Evolutionary conservation across 2,888 invertebrate genomes (phyloP).

Genomic region (Acanthopleura granulata): DNA sequence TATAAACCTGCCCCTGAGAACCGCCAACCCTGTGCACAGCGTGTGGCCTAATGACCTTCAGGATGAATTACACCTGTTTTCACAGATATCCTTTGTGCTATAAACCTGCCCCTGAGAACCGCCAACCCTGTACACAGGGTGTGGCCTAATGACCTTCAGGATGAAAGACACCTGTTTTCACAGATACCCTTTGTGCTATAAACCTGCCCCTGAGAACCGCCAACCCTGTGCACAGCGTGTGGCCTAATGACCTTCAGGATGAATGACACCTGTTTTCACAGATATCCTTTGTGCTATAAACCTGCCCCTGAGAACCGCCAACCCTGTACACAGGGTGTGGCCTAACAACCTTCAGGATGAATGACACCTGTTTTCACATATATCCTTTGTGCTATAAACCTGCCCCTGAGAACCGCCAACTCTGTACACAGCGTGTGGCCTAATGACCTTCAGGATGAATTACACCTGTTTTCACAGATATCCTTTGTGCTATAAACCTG

Average conservation of each 20-base stretch:
- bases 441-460: constrained; percentile 78
- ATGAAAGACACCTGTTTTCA: constrained; percentile 95
- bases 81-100: constrained; percentile 97
- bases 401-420: constrained; percentile 94
- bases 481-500: constrained; percentile 94
- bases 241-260: constrained; percentile 86
- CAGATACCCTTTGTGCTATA: constrained; percentile 97
- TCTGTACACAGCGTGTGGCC: constrained; percentile 98
- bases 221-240: constrained; percentile 94
- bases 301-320: constrained; percentile 96
- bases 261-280: constrained; percentile 83
- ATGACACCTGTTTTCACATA: constrained; percentile 91
- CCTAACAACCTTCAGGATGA: constrained; percentile 76
- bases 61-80: constrained; percentile 94
- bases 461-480: constrained; percentile 94
- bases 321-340: constrained; percentile 94
- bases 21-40: constrained; percentile 96
- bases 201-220: constrained; percentile 97
- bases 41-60: constrained; percentile 96
- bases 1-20: constrained; percentile 95
- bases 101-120: constrained; percentile 95
- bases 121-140: constrained; percentile 96
- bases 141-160: constrained; percentile 95
- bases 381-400: constrained; percentile 96
- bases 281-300: constrained; percentile 98